Percentiles rank a stretch among this genome's conserved stretches.
Evolutionary conservation across 2,797 vertebrate genomes (phyloP).

Genomic region (Bucorvus abyssinicus): DNA sequence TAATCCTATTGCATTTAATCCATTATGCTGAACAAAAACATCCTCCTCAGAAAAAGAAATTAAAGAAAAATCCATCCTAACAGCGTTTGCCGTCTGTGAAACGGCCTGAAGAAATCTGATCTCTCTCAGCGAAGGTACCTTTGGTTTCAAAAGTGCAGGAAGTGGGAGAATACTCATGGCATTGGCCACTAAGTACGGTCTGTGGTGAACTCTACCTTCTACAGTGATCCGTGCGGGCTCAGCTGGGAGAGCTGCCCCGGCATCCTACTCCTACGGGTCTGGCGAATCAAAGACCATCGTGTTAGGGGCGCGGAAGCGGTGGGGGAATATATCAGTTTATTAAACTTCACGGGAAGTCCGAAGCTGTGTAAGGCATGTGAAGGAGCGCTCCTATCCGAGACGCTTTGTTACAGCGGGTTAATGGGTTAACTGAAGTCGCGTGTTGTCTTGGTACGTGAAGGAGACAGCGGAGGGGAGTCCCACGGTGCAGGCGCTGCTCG

Average conservation of each 20-base stretch:
- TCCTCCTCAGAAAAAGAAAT: not conserved
- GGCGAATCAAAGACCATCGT: not conserved
- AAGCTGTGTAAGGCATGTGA: slow-evolving; percentile 78
- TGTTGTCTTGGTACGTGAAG: not conserved
- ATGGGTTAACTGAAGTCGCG: not conserved
- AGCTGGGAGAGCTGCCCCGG: slow-evolving; percentile 22
- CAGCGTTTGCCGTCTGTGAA: not conserved
- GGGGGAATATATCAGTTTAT: not conserved
- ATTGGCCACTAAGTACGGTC: not conserved
- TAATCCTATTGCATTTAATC: not conserved
- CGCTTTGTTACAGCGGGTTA: not conserved
- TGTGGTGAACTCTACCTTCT: slow-evolving; percentile 12
- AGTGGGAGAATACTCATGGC: slow-evolving; percentile 47
- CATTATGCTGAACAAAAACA: not conserved
- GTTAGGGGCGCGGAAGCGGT: slow-evolving; percentile 25
- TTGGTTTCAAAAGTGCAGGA: slow-evolving; percentile 75
- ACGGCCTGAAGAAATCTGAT: not conserved
- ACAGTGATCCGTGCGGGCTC: slow-evolving; percentile 33
- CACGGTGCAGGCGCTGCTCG: not conserved
- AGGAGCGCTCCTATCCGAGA: slow-evolving; percentile 45
- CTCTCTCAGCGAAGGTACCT: slow-evolving; percentile 65
- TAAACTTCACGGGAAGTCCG: slow-evolving; percentile 38
- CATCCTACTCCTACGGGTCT: not conserved
- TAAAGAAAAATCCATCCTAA: not conserved
- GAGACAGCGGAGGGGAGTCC: not conserved